phyloP scores from a whole-genome alignment of 2,797 vertebrate species.

The Pipistrellus pipistrellus region DNA sequence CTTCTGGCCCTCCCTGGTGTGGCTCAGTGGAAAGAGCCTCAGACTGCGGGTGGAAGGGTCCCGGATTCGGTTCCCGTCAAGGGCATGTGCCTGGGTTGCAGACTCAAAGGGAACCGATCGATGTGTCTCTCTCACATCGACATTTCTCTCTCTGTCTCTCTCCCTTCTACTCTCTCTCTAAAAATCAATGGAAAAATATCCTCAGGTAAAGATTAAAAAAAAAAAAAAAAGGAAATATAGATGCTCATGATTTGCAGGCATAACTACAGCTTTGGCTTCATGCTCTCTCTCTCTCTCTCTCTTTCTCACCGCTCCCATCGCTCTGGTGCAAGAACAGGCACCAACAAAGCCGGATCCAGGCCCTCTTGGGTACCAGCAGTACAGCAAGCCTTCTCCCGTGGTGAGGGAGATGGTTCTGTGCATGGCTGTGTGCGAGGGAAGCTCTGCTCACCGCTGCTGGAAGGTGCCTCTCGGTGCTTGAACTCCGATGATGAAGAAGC shows the following conservation, averaged over 20 bases:
- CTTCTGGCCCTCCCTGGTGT: background rate
- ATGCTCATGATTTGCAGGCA: background rate
- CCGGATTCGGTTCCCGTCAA: fast-evolving
- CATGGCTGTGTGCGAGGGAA: conserved; percentile 75
- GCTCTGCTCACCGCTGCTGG: conserved; percentile 76
- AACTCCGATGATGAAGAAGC: conserved; percentile 77
- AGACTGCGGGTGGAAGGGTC: no score
- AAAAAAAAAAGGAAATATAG: no score
- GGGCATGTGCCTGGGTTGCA: no score
- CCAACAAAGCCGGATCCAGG: background rate
- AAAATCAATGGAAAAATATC: no score
- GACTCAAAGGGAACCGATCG: no score
- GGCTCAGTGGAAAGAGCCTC: no score
- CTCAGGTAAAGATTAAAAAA: no score
- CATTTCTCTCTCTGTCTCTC: no score
- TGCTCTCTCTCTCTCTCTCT: no score
- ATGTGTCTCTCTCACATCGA: no score
- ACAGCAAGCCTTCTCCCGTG: conserved; percentile 48
- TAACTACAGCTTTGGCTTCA: background rate
- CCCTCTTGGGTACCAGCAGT: background rate
- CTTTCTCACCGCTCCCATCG: background rate
- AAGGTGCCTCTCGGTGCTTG: conserved; percentile 75
- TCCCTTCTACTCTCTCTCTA: no score
- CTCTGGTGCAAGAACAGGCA: background rate
- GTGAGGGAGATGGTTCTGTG: conserved; percentile 67